phyloP scores from a whole-genome alignment of 2,888 invertebrate genomes.

The Eristalis pertinax region DNA sequence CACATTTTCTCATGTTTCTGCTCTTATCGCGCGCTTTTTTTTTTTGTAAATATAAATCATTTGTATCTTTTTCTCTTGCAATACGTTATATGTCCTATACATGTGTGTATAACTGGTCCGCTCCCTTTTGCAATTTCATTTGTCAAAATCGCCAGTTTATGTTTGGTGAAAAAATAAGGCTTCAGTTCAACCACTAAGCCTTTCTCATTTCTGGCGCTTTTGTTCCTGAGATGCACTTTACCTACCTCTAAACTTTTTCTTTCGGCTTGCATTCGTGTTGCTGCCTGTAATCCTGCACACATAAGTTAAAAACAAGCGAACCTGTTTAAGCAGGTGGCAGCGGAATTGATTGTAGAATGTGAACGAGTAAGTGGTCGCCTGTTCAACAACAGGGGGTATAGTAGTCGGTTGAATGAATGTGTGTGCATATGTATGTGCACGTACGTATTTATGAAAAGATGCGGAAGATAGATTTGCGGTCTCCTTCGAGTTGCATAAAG shows the following conservation, averaged over 20 bases:
- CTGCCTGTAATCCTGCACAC: not conserved
- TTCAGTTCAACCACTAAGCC: conserved; percentile 30
- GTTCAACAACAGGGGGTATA: conserved; percentile 20
- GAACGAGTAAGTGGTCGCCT: conserved; percentile 24
- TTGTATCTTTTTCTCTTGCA: conserved; percentile 4
- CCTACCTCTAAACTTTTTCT: not conserved
- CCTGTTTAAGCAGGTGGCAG: conserved; percentile 45
- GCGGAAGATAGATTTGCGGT: conserved; percentile 41
- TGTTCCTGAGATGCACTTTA: conserved; percentile 14
- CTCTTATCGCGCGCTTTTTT: not conserved
- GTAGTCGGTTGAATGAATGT: not conserved
- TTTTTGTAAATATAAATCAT: not conserved
- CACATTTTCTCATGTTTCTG: not conserved
- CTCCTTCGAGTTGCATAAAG: conserved; percentile 29
- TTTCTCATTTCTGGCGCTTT: conserved; percentile 49
- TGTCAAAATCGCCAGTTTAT: conserved; percentile 50
- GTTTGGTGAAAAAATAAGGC: not conserved
- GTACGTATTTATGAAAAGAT: conserved; percentile 23
- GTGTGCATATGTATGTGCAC: not conserved
- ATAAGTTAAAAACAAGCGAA: conserved; percentile 2
- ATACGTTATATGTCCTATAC: not conserved
- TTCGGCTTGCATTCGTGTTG: not conserved
- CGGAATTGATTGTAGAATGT: conserved; percentile 42
- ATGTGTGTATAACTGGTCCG: conserved; percentile 3
- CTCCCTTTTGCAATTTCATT: conserved; percentile 41